Conservation (phyloP, 2,888 invertebrate genomes). For the Gnatocerus cornutus region DNA sequence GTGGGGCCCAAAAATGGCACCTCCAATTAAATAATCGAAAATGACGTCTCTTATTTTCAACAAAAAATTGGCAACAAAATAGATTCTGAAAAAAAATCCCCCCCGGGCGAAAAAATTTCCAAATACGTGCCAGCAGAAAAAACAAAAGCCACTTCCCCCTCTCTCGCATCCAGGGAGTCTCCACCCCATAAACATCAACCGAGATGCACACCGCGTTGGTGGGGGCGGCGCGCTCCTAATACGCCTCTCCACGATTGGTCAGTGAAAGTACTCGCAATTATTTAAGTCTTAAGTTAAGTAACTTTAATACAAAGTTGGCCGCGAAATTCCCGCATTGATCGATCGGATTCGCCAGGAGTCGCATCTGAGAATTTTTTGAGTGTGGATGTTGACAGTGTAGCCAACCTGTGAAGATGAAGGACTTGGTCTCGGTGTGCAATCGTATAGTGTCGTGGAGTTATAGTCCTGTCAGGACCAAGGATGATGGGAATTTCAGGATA, state of each 20-base stretch:
- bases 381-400: background rate
- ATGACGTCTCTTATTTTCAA: too few species aligned
- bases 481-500: constrained; percentile 15
- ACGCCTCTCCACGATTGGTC: constrained; percentile 43
- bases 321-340: constrained; percentile 46
- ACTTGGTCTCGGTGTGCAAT: constrained; percentile 62
- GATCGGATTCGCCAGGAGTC: constrained; percentile 21
- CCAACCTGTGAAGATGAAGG: constrained; percentile 63
- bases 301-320: constrained; percentile 47
- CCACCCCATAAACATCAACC: too few species aligned
- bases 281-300: constrained; percentile 47
- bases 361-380: constrained; percentile 1
- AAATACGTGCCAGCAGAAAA: background rate
- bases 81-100: too few species aligned
- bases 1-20: too few species aligned
- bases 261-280: constrained; percentile 51
- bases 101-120: too few species aligned
- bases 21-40: too few species aligned
- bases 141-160: constrained; percentile 10
- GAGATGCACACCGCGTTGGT: constrained; percentile 35
- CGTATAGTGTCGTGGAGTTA: constrained; percentile 63
- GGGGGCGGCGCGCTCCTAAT: constrained; percentile 35
- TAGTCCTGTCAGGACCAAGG: constrained; percentile 60
- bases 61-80: too few species aligned
- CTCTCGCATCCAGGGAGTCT: background rate